Evolutionary conservation across 2,888 invertebrate species (phyloP), one percentile per base, ranked within the genome.

Genomic region (Andricus quercusramuli): DNA sequence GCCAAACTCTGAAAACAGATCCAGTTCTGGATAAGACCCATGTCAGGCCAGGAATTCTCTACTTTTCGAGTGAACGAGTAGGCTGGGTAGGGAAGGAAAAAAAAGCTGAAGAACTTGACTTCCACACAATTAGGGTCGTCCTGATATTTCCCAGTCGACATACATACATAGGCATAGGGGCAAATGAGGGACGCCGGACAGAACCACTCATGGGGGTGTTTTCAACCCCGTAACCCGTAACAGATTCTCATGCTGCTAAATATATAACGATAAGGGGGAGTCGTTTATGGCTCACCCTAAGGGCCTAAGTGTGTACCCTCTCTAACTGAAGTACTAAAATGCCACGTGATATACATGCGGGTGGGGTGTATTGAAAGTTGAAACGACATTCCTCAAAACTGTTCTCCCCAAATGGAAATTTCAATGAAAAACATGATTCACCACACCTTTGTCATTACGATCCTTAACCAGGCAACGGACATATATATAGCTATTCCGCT

Each of bases 221-320:
- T 88, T 86, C 86, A 86, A 86, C 87, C 88, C 86, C 84, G 85
- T 78, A 86, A 86, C 88, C 85, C 83, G 84, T 78, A 86, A 86
- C 83, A 88, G 88, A 89, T 91, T 91, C 91, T 88, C 90, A 90
- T 87, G 87, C 78, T 79, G 82, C 86, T 89, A 88, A 84, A 89
- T 87, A 88, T 88, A 89, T 80, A 82, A 78, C 84, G 32, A 51
- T 56, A 84, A 84, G 85, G 87, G 89, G 83, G 85, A 65, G 17
- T 37, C 67, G 25, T 29, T 56, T n/a, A 25, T 62, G 41, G 41
- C 41, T 79, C 64, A 64, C 68, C 59, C 25, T 59, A 65, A 32
- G n/a, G 59, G 22, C 44, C 15, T 67, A 70, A 32, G 56, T 66
- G n/a, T 79, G 37, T 37, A 1, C 9, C 1, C 37, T 9, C 37